Percentiles rank a stretch among this genome's conserved stretches.
These are phyloP conservation scores for Chaenocephalus aceratus DNA, from an alignment of 2,113 vertebrate genomes.

Conservation along the genomic window DNA sequence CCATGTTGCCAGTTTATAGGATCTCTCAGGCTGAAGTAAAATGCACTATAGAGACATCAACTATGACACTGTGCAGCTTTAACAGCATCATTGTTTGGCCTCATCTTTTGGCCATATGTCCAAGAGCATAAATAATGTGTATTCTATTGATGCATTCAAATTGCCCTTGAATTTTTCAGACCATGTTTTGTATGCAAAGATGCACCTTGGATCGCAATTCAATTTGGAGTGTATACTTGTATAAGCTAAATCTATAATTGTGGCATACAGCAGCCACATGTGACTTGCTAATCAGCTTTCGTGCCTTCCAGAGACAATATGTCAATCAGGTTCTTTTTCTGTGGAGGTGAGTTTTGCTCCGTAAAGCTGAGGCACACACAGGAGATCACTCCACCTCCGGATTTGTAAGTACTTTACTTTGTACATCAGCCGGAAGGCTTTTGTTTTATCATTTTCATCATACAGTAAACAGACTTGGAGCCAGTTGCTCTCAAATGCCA, in stretches of 20 bases:
- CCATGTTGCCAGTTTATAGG: neutral
- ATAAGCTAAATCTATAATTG: constrained; percentile 65
- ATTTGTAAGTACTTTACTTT: neutral
- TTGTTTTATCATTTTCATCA: no score
- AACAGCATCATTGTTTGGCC: constrained; percentile 1
- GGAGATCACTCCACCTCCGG: neutral
- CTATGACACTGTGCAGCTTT: neutral
- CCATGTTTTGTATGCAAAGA: constrained; percentile 59
- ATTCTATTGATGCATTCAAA: constrained; percentile 4
- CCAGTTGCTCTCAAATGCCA: neutral
- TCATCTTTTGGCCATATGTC: neutral
- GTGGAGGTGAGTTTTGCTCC: constrained; percentile 23
- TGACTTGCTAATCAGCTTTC: constrained; percentile 66
- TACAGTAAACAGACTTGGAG: neutral
- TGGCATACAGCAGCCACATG: constrained; percentile 29
- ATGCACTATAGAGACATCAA: neutral
- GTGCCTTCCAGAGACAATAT: constrained; percentile 56
- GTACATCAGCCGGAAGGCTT: constrained; percentile 1
- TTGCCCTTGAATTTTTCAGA: constrained; percentile 63
- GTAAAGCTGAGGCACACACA: constrained; percentile 16
- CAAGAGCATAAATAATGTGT: constrained; percentile 1
- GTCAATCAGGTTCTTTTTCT: constrained; percentile 60
- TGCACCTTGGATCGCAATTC: constrained; percentile 41
- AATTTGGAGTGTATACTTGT: constrained; percentile 59
- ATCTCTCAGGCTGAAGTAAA: neutral